Evolutionary conservation across 92 coral and sea anemone species (phyloP).

Genomic region (Phenganax marumi): DNA sequence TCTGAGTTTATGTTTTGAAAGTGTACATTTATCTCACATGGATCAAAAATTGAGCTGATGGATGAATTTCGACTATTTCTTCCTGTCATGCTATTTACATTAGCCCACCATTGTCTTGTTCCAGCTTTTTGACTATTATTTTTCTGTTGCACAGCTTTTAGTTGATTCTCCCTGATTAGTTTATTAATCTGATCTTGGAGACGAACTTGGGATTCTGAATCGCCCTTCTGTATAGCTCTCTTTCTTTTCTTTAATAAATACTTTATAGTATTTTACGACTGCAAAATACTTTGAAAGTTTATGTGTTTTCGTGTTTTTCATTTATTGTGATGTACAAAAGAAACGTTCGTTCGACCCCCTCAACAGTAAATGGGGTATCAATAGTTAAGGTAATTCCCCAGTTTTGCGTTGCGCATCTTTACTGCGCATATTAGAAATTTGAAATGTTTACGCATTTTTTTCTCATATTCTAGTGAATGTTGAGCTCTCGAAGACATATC

Average conservation of each 20-base stretch:
- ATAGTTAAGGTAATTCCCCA: too few species aligned
- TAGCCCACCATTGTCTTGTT: slow-evolving; percentile 58
- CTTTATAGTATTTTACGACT: too few species aligned
- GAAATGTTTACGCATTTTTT: too few species aligned
- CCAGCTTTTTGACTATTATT: slow-evolving; percentile 27
- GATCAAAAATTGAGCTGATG: slow-evolving; percentile 48
- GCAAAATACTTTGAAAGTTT: too few species aligned
- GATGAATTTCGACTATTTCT: slow-evolving; percentile 15
- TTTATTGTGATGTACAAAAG: too few species aligned
- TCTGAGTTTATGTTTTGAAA: slow-evolving; percentile 46
- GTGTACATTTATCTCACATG: slow-evolving; percentile 48
- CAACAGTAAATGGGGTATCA: too few species aligned
- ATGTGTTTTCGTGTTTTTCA: too few species aligned
- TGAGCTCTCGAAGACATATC: too few species aligned
- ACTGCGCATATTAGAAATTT: too few species aligned
- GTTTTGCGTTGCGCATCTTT: too few species aligned
- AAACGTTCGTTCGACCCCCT: too few species aligned
- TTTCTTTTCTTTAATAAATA: not conserved
- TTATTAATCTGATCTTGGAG: slow-evolving; percentile 35
- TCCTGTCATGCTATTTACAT: slow-evolving; percentile 56
- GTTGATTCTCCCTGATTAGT: slow-evolving; percentile 30
- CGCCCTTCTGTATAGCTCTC: not conserved
- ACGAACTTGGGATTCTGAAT: not conserved
- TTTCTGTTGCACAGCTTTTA: slow-evolving; percentile 31
- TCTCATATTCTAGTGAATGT: too few species aligned